Evolutionary conservation across 1,140 invertebrate genomes (phyloP).

Genomic region (Heliconius hewitsoni): DNA sequence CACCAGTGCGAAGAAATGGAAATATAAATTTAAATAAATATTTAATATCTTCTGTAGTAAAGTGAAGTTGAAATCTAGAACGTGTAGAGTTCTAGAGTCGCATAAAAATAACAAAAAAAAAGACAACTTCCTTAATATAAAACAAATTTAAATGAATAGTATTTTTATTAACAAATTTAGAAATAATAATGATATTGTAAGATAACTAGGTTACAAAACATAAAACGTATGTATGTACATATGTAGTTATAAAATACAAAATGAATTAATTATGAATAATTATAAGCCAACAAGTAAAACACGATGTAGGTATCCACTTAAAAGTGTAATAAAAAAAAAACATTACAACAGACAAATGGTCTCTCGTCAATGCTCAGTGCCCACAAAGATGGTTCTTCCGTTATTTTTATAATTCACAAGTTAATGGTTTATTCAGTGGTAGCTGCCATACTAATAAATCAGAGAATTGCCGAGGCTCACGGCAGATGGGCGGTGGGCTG

Average conservation of each 20-base stretch:
- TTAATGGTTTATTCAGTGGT: conserved; percentile 24
- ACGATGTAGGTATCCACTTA: conserved; percentile 5
- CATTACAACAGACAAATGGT: not conserved
- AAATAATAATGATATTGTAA: not conserved
- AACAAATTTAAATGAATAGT: no score
- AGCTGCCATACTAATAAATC: conserved; percentile 48
- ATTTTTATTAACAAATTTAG: no score
- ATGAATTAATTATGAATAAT: not conserved
- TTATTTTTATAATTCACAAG: conserved; percentile 29
- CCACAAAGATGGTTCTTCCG: conserved; percentile 16
- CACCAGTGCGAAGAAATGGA: no score
- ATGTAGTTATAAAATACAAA: not conserved
- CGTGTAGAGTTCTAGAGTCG: no score
- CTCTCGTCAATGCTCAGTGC: conserved; percentile 26
- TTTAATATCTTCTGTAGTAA: no score
- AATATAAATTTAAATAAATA: no score
- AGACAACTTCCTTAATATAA: no score
- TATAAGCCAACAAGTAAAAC: not conserved
- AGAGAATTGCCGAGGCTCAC: conserved; percentile 43
- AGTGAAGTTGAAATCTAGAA: no score
- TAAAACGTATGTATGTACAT: not conserved
- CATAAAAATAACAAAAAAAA: no score
- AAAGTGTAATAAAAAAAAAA: conserved; percentile 24
- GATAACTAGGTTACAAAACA: not conserved
- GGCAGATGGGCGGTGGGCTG: conserved; percentile 34